phyloP scores from a whole-genome alignment of 2,797 vertebrate genomes.

The Crocodylus rhombifer region DNA sequence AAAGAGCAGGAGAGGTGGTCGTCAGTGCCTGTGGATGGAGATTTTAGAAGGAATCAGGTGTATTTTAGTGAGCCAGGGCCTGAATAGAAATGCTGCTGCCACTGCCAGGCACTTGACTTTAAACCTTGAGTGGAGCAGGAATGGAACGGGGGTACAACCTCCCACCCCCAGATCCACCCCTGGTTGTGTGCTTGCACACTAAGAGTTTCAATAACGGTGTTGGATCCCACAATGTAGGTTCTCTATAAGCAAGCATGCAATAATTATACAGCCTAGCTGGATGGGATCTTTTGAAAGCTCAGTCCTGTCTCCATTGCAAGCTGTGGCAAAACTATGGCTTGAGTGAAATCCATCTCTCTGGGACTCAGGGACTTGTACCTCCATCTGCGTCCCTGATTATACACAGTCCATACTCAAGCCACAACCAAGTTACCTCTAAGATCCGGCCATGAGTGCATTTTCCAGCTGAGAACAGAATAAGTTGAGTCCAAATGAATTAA shows the following conservation, averaged over 20 bases:
- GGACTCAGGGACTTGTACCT: background rate
- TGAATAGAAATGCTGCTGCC: too few relatives aligned
- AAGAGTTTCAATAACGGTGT: background rate
- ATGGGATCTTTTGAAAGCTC: background rate
- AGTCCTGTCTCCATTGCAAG: background rate
- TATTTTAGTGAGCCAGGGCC: too few relatives aligned
- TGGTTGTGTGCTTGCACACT: background rate
- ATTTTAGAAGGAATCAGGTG: too few relatives aligned
- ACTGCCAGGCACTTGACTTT: too few relatives aligned
- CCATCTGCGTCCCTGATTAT: too few relatives aligned
- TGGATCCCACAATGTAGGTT: background rate
- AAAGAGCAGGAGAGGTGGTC: too few relatives aligned
- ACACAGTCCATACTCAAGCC: too few relatives aligned
- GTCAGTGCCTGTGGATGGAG: too few relatives aligned
- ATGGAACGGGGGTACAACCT: too few relatives aligned
- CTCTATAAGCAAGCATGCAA: rapidly evolving
- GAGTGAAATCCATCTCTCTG: background rate
- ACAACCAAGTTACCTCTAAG: background rate
- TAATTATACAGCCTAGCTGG: background rate
- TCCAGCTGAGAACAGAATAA: background rate
- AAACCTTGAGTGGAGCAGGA: too few relatives aligned
- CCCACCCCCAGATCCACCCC: too few relatives aligned
- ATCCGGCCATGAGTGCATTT: background rate
- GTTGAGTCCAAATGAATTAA: background rate
- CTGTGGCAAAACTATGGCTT: background rate